Evolutionary conservation across 2,797 vertebrate species (phyloP), one percentile per base, ranked within the genome.

Genomic region (Characodon lateralis): DNA sequence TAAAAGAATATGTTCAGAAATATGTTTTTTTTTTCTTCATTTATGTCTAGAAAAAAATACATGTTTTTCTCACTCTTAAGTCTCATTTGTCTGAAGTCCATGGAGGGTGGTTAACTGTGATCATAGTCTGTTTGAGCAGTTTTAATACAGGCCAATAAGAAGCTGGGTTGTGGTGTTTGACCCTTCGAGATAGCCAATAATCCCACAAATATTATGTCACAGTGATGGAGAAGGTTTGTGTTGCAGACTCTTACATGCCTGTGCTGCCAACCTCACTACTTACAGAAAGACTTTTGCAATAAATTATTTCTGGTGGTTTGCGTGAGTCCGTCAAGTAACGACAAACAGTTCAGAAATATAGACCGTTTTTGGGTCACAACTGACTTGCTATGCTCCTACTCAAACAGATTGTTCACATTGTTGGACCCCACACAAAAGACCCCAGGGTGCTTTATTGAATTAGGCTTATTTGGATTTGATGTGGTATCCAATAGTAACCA

Each of bases 1-100:
- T 35, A n/a, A 69, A 79, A 82, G n/a, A 78, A 71, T 26, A 74
- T 68, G 28, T 71, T 71, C 7, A 70, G 35, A 4, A 24, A 24
- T 55, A 0, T 75, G 75, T 8, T 76, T 78, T 28, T 77, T 8
- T 76, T 78, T 28, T 72, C 56, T 55, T 66, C 31, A 35, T 20
- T 46, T 71, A 51, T 31, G 28, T 51, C 55, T 28, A 39, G 61
- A 80, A 71, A 80, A 80, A 65, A 70, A 59, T 35, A 22, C 24
- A 55, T 53, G 61, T 31, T 16, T 65, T 65, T 13, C 72, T 56
- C 22, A 46, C 22, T 46, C 22, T 46, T 14, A 0, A 46, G 14
- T 12, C 10, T 6, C 24, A 68, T 68, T n/a, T 24, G 22, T 68
- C 41, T n/a, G 65, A 68, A 43, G 39, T 41, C 22, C 22, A 43